phyloP scores from a whole-genome alignment of 2,113 vertebrate genomes.

The Anarrhichthys ocellatus region DNA sequence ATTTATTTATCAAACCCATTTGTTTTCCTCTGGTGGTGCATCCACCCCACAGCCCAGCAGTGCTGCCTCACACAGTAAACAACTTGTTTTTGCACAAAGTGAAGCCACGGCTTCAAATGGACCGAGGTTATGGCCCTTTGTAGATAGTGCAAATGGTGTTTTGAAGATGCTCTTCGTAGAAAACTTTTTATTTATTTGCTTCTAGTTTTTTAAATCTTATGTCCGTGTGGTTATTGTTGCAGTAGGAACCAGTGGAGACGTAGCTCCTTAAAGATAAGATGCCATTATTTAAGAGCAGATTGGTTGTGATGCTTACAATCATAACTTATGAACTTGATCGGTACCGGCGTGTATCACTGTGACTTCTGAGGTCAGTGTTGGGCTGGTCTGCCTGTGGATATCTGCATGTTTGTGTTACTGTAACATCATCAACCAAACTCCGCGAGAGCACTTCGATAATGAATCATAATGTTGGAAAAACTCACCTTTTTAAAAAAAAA shows the following conservation, averaged over 20 bases:
- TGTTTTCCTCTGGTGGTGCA: conserved; percentile 71
- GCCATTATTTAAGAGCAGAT: neutral
- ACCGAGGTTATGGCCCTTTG: neutral
- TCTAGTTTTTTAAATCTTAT: neutral
- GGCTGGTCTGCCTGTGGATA: neutral
- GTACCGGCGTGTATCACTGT: neutral
- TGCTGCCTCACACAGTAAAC: conserved; percentile 53
- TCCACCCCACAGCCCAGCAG: conserved; percentile 52
- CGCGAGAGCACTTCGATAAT: neutral
- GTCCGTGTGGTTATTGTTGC: neutral
- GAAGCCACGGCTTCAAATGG: conserved; percentile 34
- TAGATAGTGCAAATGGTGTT: conserved; percentile 9
- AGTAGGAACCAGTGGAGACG: neutral
- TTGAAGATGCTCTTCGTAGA: neutral
- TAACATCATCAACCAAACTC: neutral
- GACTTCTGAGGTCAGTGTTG: neutral
- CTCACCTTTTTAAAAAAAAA: neutral
- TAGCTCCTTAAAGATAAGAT: neutral
- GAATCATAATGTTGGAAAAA: neutral
- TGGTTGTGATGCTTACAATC: neutral
- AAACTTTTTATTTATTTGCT: conserved; percentile 8
- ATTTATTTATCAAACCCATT: conserved; percentile 81
- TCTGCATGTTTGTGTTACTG: neutral
- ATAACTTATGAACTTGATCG: neutral
- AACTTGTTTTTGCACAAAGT: conserved; percentile 55